These are phyloP conservation scores for Pseudochirops corinnae DNA, from an alignment of 2,797 vertebrate species.

Conservation along the genomic window DNA sequence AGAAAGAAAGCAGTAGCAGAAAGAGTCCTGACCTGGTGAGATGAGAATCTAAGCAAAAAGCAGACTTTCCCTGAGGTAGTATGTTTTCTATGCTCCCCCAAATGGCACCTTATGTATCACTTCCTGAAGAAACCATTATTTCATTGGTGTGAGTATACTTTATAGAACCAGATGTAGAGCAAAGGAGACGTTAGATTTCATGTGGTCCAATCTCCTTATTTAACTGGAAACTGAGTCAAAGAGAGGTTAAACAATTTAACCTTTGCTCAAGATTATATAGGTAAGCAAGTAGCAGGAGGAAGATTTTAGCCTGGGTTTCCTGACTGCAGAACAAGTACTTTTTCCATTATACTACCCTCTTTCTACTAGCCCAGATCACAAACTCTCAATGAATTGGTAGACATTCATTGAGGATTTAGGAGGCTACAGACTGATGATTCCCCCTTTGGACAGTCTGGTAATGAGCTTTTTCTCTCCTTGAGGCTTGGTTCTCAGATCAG, in stretches of 20 bases:
- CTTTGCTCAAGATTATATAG: neutral
- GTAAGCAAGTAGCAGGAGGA: neutral
- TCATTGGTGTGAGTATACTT: neutral
- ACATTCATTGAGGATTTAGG: neutral
- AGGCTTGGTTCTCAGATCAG: neutral
- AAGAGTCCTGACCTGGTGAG: neutral
- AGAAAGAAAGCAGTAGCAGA: neutral
- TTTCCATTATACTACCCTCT: neutral
- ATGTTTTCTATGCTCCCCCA: neutral
- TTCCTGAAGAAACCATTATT: neutral
- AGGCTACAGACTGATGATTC: too few species aligned
- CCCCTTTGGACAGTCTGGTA: neutral
- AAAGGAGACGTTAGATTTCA: neutral
- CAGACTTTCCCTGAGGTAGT: neutral
- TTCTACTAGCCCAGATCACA: neutral
- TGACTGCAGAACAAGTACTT: neutral
- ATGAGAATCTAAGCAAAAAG: neutral
- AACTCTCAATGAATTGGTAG: neutral
- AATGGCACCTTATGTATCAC: neutral
- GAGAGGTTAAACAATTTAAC: neutral
- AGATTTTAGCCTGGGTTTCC: neutral
- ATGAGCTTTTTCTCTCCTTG: neutral
- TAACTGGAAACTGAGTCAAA: neutral
- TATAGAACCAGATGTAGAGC: neutral
- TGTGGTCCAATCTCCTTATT: neutral